Percentiles rank a stretch among this genome's conserved stretches.
Conservation (phyloP, 2,797 vertebrate genomes). For the Melanogrammus aeglefinus region DNA sequence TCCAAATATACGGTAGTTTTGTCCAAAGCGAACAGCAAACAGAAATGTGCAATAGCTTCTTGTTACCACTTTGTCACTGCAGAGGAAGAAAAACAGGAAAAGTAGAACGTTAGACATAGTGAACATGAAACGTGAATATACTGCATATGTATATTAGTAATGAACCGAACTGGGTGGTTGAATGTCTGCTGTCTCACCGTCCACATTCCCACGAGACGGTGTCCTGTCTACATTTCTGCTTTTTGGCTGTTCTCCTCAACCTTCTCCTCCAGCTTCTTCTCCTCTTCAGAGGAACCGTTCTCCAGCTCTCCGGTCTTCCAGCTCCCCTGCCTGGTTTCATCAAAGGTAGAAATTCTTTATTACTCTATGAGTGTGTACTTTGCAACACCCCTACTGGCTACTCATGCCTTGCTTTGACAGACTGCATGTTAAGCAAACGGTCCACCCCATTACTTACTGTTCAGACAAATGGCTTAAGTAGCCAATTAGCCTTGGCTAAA, state of each 20-base stretch:
- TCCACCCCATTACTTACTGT: neutral
- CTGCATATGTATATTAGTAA: neutral
- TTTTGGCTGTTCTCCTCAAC: slow-evolving; percentile 95
- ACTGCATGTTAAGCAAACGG: neutral
- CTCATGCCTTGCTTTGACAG: neutral
- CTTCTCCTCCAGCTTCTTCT: slow-evolving; percentile 95
- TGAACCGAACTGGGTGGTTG: neutral
- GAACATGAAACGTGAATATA: neutral
- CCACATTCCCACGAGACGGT: slow-evolving; percentile 56
- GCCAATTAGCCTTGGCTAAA: no score
- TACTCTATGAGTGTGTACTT: neutral
- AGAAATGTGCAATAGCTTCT: slow-evolving; percentile 72
- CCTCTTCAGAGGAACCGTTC: slow-evolving; percentile 91
- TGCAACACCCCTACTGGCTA: neutral
- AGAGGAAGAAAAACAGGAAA: slow-evolving; percentile 23
- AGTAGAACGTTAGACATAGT: slow-evolving; percentile 21
- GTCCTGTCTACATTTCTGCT: slow-evolving; percentile 85
- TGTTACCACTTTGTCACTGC: slow-evolving; percentile 53
- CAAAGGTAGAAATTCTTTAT: slow-evolving; percentile 9
- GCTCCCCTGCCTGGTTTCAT: slow-evolving; percentile 73
- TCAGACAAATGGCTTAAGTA: no score
- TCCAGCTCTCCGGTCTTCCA: slow-evolving; percentile 90
- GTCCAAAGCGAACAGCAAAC: slow-evolving; percentile 52
- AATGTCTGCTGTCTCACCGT: slow-evolving; percentile 44
- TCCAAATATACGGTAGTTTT: slow-evolving; percentile 52